Evolutionary conservation across 1,140 invertebrate species (phyloP), one percentile per base, ranked within the genome.

Genomic region (Archivesica marissinica): DNA sequence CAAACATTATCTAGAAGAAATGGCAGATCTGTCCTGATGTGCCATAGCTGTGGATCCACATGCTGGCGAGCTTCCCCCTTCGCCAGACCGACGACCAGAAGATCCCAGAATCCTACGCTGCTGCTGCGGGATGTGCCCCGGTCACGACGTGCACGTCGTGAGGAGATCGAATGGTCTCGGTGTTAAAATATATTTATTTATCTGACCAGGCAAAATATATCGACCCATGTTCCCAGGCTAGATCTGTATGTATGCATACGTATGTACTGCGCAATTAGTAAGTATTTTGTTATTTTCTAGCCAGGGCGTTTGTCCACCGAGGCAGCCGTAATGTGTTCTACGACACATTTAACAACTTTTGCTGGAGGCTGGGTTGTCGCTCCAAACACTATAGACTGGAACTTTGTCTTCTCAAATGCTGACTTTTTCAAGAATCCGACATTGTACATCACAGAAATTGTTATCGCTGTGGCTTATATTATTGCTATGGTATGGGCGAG

Each of bases 371-470:
- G 92, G 87, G 87, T 92, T 0, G 92, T 94, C 3, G 91, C 91
- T 15, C 94, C 94, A 0, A 94, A 94, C 80, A 90, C 90, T 20
- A 93, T 95, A 11, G 93, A 94, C 89, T 94, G 93, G 88, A 88
- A 91, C 76, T 94, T 92, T 77, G 90, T 94, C 4, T 93, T 94
- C 28, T 86, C 89, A 30, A 93, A 94, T 86, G 93, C 94, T n/a
- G 94, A 94, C 50, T 95, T 95, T 88, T 89, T 91, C 7, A 94
- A 95, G 88, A 95, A 95, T 89, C 92, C 95, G 4, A 95, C 95
- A 0, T 93, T 95, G 56, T 95, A 95, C 87, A 90, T 94, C 70
- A 95, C 94, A 0, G 92, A 95, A 54, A 95, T 95, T 33, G 88
- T 95, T 3, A 94, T 95, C 3, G 74, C 91, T 23, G 78, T 92